Evolutionary conservation across 2,888 invertebrate species (phyloP), one percentile per base, ranked within the genome.

Genomic region (Branchinecta sandiegonensis): DNA sequence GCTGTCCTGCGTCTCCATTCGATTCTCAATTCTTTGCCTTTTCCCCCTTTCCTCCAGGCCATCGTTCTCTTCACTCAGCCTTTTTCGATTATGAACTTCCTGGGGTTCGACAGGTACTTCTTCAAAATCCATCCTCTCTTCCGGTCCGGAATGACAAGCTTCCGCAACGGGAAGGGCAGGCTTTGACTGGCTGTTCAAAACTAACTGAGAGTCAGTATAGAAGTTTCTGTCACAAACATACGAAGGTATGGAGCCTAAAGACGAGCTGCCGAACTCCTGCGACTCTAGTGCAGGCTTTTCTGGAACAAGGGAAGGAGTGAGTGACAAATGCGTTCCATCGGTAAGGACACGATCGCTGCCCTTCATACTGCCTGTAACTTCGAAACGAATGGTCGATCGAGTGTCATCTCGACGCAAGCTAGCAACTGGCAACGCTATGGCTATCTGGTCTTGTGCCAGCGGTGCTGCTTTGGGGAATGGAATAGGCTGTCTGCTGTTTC

Each of bases 261-360:
- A 56, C 23, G 63, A 56, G 37, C 37, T 37, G 37, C 37, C 37
- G 37, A 37, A 37, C 37, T 37, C 37, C 63, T 56, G 63, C 8
- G 63, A 17, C 23, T 10, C 63, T 10, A 8, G 23, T n/a, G 23
- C 11, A 8, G 63, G 63, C n/a, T 17, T 56, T 56, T 56, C 63
- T 56, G 63, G 63, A n/a, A 56, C 63, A 11, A 23, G 63, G 23
- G 14, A 17, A 17, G 63, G 63, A 56, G n/a, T 56, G 23, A 56
- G n/a, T 10, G 63, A 56, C 63, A 56, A 56, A 56, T 56, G 63
- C n/a, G 63, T 56, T 17, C 23, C 23, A 56, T 56, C 23, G 63
- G 63, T 56, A 56, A 17, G 8, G 14, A 56, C 23, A 17, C 63
- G 63, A 17, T 56, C 37, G 37, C 37, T 37, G 37, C 37, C 37